These are phyloP conservation scores for Omphaloscelis lunosa DNA, from an alignment of 2,888 invertebrate species.

Conservation along the genomic window DNA sequence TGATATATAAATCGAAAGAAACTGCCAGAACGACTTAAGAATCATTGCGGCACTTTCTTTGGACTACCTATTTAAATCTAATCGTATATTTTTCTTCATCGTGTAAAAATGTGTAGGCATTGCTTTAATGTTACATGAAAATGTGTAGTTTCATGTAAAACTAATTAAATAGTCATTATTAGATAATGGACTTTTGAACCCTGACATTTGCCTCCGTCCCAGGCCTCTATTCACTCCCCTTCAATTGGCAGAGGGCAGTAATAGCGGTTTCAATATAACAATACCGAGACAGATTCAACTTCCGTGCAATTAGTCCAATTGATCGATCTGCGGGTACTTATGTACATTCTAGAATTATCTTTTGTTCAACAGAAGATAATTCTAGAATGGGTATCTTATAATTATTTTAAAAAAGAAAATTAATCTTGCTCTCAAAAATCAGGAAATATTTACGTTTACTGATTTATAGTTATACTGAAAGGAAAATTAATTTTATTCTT, in stretches of 20 bases:
- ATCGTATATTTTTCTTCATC: neutral
- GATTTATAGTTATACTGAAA: no score
- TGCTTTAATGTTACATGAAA: no score
- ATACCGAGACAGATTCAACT: slow-evolving; percentile 59
- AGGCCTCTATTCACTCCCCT: slow-evolving; percentile 32
- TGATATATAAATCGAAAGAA: no score
- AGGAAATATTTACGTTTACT: no score
- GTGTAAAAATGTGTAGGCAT: neutral
- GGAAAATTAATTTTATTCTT: no score
- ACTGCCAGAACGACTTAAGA: neutral
- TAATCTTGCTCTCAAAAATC: neutral
- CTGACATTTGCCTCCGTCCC: slow-evolving; percentile 13
- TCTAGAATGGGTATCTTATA: no score
- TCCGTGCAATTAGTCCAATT: slow-evolving; percentile 63
- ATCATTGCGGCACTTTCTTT: neutral
- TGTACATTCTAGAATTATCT: slow-evolving; percentile 18
- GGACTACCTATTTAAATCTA: neutral
- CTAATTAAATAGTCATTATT: neutral
- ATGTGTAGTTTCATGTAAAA: neutral
- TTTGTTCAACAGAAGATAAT: no score
- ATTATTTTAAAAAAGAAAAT: neutral
- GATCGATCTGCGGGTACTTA: slow-evolving; percentile 45
- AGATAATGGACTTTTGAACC: neutral
- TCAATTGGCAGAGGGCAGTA: slow-evolving; percentile 29
- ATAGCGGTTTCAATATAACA: slow-evolving; percentile 63